A percentile compares a stretch with the other conserved stretches of the same genome.
These are phyloP conservation scores for Drosophila setifemur DNA, from an alignment of 1,140 invertebrate genomes.

Conservation along the genomic window DNA sequence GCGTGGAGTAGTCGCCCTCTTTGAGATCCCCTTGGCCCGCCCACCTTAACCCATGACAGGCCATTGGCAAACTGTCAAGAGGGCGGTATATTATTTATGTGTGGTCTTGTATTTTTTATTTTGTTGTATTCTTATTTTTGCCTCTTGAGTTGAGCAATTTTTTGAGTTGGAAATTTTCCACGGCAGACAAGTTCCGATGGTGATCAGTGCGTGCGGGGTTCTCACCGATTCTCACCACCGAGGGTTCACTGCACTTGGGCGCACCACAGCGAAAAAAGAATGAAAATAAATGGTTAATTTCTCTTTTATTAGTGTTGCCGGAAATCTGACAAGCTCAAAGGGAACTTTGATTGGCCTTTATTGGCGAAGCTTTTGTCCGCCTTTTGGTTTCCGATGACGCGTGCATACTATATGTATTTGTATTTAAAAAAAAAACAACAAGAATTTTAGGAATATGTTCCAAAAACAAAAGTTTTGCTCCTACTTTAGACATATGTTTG, in stretches of 20 bases:
- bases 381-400: background rate
- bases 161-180: slow-evolving; percentile 66
- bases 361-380: slow-evolving; percentile 31
- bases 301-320: slow-evolving; percentile 43
- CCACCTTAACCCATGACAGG: slow-evolving; percentile 1
- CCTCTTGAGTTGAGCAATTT: slow-evolving; percentile 45
- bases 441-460: background rate
- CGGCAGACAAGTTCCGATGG: slow-evolving; percentile 13
- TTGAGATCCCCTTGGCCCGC: no score
- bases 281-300: slow-evolving; percentile 13
- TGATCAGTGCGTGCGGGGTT: background rate
- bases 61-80: slow-evolving; percentile 37
- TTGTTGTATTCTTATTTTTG: background rate
- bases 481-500: no score
- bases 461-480: no score
- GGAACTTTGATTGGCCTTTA: slow-evolving; percentile 39
- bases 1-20: background rate
- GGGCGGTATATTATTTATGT: slow-evolving; percentile 36
- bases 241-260: slow-evolving; percentile 32
- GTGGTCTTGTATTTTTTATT: background rate
- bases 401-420: background rate
- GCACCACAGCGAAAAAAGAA: background rate
- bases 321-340: slow-evolving; percentile 29
- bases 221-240: background rate
- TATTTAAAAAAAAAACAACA: background rate